Base-by-base conservation (phyloP, 2,888 invertebrate species). In the Auanema freiburgensis region DNA sequence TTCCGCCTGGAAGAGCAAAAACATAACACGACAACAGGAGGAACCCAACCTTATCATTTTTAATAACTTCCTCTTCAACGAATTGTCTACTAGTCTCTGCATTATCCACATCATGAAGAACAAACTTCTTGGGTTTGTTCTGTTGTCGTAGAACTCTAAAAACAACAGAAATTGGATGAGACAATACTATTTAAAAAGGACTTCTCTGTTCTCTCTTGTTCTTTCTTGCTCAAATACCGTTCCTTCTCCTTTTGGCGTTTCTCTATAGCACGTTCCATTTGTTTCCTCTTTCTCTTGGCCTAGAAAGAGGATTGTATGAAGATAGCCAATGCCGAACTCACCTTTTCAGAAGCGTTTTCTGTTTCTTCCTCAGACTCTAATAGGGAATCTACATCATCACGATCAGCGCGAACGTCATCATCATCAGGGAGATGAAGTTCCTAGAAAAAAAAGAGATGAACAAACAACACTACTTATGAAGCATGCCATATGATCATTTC, bases 11-110 rank as follows among this genome's bases (percentile, higher is more conserved):
- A 52, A 52, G 18, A 12, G 16, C n/a, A 23, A 52, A 16, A n/a
- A 16, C 52, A n/a, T 24, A 46, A 52, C 11, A 52, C 6, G 8
- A 21, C 10, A 16, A 52, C 18, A 23, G 18, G 12, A 52, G 8
- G 23, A 52, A 52, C 18, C 18, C 24, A 23, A 52, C 57, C 53
- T 14, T 57, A 41, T 57, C 56, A 11, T 59, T 56, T 12, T 52
- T 42, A 0, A 53, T 60, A 1, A 67, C 57, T 11, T 59, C 63
- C 41, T 69, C 72, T 52, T 74, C 73, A 3, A 71, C 56, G 62
- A 66, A 76, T 50, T 74, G 73, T 12, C 66, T 60, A 10, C 69
- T 71, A 0, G 70, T 69, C 44, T 76, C 76, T n/a, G 67, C 72
- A 16, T 33, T 57, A 50, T 58, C 67, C 23, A 76, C 52, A 14